Conservation (phyloP, 2,113 vertebrate species). For the Pardalotus punctatus region DNA sequence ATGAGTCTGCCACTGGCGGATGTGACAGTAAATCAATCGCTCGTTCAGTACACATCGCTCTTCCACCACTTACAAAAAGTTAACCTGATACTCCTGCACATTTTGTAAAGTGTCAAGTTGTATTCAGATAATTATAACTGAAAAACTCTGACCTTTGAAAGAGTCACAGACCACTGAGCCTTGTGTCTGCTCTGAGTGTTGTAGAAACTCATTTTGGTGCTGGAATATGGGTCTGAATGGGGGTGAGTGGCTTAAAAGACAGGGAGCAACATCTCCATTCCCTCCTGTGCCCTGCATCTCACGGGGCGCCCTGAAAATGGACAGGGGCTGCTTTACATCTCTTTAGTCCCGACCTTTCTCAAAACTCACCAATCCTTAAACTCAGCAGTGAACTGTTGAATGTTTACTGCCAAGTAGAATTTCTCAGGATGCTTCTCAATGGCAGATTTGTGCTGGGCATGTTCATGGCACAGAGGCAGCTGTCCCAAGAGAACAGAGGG, state of each 20-base stretch:
- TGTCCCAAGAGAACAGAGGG: background rate
- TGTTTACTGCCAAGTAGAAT: background rate
- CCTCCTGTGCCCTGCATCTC: background rate
- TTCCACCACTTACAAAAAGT: background rate
- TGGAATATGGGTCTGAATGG: background rate
- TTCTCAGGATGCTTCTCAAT: background rate
- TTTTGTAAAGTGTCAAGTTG: background rate
- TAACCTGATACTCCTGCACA: background rate
- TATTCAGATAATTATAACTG: background rate
- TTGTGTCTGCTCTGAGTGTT: background rate
- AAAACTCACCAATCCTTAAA: background rate
- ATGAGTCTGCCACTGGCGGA: background rate
- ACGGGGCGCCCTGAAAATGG: background rate
- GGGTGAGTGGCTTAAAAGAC: background rate
- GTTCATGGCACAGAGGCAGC: background rate
- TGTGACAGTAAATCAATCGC: background rate
- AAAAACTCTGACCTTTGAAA: background rate
- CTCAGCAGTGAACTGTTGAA: background rate
- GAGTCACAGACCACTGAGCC: background rate
- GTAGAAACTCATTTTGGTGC: background rate
- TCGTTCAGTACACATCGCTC: fast-evolving
- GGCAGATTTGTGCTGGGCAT: background rate
- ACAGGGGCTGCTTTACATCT: background rate
- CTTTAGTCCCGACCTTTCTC: background rate
- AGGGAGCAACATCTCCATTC: background rate